phyloP scores from a whole-genome alignment of 2,113 vertebrate genomes.

The Crotalus tigris region DNA sequence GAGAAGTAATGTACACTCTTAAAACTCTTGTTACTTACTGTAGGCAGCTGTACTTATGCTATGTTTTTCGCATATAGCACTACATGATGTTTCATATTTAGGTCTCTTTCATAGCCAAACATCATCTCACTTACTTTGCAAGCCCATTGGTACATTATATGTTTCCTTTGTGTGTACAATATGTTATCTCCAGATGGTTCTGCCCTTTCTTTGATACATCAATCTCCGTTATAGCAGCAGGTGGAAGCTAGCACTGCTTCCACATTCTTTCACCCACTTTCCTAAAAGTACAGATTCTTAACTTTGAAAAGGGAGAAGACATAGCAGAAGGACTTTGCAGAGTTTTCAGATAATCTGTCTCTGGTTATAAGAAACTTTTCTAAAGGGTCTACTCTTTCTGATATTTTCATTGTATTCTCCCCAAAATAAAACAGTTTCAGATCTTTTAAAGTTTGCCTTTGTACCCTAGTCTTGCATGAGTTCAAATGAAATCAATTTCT shows the following conservation, averaged over 20 bases:
- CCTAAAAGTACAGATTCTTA: not conserved
- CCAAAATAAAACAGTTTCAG: not conserved
- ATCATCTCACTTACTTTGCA: not conserved
- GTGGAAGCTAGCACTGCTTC: not conserved
- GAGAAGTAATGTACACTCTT: not conserved
- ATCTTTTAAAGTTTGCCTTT: not conserved
- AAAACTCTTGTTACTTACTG: not conserved
- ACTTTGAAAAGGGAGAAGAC: not conserved
- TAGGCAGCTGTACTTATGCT: not conserved
- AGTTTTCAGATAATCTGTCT: not conserved
- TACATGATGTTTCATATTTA: not conserved
- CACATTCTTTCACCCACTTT: not conserved
- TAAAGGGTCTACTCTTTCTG: not conserved
- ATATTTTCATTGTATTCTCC: not conserved
- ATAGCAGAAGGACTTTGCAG: not conserved
- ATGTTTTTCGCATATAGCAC: not conserved
- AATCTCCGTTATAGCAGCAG: not conserved
- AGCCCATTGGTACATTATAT: not conserved
- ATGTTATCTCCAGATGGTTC: not conserved
- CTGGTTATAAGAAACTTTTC: not conserved
- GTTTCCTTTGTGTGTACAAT: not conserved
- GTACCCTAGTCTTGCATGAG: not conserved
- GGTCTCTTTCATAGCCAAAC: not conserved
- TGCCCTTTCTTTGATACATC: not conserved
- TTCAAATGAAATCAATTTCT: not conserved